These are phyloP conservation scores for Labeo calbasu DNA, from an alignment of 2,797 vertebrate species.

Conservation along the genomic window DNA sequence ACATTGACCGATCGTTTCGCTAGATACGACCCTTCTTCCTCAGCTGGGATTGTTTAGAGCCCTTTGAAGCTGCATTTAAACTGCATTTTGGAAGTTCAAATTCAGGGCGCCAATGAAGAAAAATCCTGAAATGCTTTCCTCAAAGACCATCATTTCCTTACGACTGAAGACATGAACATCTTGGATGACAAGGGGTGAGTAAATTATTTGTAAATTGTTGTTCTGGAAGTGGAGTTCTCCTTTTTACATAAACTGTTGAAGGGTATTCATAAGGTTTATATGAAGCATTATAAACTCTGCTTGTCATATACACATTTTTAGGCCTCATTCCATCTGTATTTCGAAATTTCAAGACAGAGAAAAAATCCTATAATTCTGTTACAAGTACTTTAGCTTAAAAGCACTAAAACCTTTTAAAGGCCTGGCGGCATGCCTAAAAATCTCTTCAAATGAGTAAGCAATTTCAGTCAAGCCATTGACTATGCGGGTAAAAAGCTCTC, in stretches of 20 bases:
- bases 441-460: slow-evolving; percentile 36
- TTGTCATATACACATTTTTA: background rate
- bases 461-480: slow-evolving; percentile 38
- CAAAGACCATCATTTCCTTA: no score
- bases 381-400: slow-evolving; percentile 10
- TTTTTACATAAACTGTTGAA: background rate
- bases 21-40: no score
- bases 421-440: slow-evolving; percentile 13
- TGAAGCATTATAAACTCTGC: background rate
- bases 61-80: no score
- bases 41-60: no score
- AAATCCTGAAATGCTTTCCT: no score
- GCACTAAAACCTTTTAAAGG: slow-evolving; percentile 43
- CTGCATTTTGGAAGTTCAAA: no score
- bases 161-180: no score
- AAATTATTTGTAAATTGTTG: no score
- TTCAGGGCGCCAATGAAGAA: no score
- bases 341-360: slow-evolving; percentile 11
- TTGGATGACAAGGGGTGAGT: no score
- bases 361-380: background rate
- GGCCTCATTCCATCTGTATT: background rate
- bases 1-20: no score
- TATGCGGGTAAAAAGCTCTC: slow-evolving; percentile 20
- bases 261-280: background rate
- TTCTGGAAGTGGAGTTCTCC: no score